These are phyloP conservation scores for Cyanocitta stelleri DNA, from an alignment of 2,113 vertebrate species.

Conservation along the genomic window DNA sequence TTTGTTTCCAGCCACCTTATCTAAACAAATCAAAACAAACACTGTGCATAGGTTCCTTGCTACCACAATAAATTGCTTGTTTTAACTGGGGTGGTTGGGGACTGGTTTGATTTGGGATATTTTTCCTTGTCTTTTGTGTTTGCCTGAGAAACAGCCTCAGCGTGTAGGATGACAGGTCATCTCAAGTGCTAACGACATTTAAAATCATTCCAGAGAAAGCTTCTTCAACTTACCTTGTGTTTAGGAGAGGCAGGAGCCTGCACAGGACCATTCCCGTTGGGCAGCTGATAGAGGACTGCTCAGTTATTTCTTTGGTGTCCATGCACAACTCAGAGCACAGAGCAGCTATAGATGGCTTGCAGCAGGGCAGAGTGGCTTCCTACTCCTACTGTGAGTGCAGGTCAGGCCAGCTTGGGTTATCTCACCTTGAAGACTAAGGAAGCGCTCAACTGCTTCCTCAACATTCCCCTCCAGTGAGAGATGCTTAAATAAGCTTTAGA, in stretches of 20 bases:
- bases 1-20: constrained; percentile 23
- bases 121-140: background rate
- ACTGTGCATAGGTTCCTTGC: background rate
- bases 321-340: rapidly evolving
- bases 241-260: background rate
- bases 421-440: background rate
- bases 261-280: rapidly evolving
- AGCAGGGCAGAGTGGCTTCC: background rate
- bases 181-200: background rate
- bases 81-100: background rate
- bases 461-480: background rate
- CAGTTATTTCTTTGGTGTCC: background rate
- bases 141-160: background rate
- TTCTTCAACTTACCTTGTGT: background rate
- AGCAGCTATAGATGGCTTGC: background rate
- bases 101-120: background rate
- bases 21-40: constrained; percentile 25
- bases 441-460: background rate
- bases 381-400: rapidly evolving
- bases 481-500: background rate
- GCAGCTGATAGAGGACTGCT: background rate
- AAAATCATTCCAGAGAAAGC: background rate
- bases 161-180: background rate
- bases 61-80: background rate
- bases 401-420: background rate